Percentiles rank a stretch among this genome's conserved stretches.
Evolutionary conservation across 2,797 vertebrate genomes (phyloP).

Genomic region (Hipposideros larvatus): DNA sequence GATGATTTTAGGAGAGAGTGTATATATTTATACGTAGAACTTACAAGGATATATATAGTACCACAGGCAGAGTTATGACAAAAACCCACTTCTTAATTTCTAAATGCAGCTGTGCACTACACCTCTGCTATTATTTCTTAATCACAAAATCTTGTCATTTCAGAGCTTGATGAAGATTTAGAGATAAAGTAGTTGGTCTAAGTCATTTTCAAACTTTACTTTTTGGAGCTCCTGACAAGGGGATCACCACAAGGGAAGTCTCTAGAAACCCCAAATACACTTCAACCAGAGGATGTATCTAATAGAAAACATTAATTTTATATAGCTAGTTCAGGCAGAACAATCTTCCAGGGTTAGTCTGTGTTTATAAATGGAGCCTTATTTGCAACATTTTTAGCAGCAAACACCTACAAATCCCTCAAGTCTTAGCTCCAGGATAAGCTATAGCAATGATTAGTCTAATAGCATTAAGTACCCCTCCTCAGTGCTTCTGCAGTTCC

Average conservation of each 20-base stretch:
- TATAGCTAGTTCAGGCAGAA: not conserved
- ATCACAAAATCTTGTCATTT: conserved; percentile 21
- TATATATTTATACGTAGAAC: not conserved
- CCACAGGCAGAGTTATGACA: not conserved
- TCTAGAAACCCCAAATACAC: not conserved
- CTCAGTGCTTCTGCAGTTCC: not conserved
- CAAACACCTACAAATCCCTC: not conserved
- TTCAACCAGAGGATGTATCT: not conserved
- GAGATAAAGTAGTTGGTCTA: not conserved
- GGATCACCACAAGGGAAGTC: not conserved
- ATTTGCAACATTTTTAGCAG: not conserved
- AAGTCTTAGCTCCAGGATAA: not conserved
- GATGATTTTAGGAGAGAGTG: not conserved
- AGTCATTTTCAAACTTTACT: conserved; percentile 11
- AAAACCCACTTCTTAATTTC: not conserved
- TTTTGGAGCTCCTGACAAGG: not conserved
- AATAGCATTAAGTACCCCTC: not conserved
- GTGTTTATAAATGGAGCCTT: conserved; percentile 19
- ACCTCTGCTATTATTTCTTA: not conserved
- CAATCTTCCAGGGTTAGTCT: not conserved
- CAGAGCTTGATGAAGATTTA: not conserved
- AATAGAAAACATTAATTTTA: not conserved
- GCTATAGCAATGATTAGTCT: not conserved
- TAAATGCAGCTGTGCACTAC: not conserved
- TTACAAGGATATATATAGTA: not conserved